A percentile compares a stretch with the other conserved stretches of the same genome.
These are phyloP conservation scores for Ganaspis brasiliensis DNA, from an alignment of 2,888 invertebrate species.

Conservation along the genomic window DNA sequence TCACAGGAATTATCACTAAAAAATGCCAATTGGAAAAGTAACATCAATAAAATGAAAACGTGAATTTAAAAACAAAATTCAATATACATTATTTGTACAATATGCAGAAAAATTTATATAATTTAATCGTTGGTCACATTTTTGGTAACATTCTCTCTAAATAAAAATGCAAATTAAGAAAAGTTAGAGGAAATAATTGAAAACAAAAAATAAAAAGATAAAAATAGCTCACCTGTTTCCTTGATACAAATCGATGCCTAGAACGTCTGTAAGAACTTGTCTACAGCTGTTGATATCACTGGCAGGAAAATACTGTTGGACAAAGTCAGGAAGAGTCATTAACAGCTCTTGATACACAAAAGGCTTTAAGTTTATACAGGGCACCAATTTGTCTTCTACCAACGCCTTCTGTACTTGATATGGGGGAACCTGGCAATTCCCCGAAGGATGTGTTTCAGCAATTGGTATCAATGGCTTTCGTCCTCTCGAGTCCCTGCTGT, in stretches of 20 bases:
- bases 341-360: slow-evolving; percentile 90
- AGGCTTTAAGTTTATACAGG: slow-evolving; percentile 93
- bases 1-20: too few relatives aligned
- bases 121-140: too few relatives aligned
- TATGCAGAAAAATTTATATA: too few relatives aligned
- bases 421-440: slow-evolving; percentile 80
- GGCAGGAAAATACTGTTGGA: slow-evolving; percentile 90
- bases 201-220: slow-evolving; percentile 71
- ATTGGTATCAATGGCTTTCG: slow-evolving; percentile 87
- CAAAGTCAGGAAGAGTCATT: slow-evolving; percentile 91
- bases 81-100: too few relatives aligned
- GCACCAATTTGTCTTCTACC: slow-evolving; percentile 90
- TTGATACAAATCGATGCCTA: slow-evolving; percentile 90
- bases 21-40: too few relatives aligned
- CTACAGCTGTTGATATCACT: slow-evolving; percentile 89
- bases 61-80: too few relatives aligned
- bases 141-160: too few relatives aligned
- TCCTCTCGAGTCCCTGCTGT: slow-evolving; percentile 75
- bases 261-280: slow-evolving; percentile 89
- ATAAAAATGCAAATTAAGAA: too few relatives aligned
- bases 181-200: slow-evolving; percentile 52
- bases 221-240: slow-evolving; percentile 88
- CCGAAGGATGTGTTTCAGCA: slow-evolving; percentile 85
- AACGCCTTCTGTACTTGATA: slow-evolving; percentile 88
- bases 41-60: too few relatives aligned